Percentiles rank a stretch among this genome's conserved stretches.
phyloP scores from a whole-genome alignment of 2,797 vertebrate species.

The Anisognathus igniventris region DNA sequence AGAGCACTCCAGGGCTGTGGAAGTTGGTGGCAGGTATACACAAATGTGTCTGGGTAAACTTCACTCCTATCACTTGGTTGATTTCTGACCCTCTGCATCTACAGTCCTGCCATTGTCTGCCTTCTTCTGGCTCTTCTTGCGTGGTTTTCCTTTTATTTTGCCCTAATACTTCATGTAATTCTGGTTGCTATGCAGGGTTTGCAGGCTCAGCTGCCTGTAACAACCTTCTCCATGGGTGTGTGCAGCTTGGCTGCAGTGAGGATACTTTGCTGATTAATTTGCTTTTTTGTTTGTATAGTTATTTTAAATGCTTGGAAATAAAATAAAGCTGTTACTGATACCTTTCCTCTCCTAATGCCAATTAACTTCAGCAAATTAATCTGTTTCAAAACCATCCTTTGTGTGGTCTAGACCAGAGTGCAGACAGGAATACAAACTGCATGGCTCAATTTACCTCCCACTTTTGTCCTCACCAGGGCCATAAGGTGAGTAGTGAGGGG shows the following conservation, averaged over 20 bases:
- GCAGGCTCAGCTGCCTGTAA: constrained; percentile 5
- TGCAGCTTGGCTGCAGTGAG: constrained; percentile 1
- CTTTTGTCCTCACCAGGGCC: neutral
- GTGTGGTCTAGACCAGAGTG: neutral
- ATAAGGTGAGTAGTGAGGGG: neutral
- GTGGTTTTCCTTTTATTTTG: neutral
- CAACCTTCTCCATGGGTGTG: neutral
- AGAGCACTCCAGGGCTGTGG: neutral
- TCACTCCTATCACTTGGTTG: neutral
- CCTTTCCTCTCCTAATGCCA: neutral
- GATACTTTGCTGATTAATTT: neutral
- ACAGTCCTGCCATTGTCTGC: neutral
- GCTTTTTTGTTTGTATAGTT: neutral
- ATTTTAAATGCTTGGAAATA: constrained; percentile 2
- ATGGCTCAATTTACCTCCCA: neutral
- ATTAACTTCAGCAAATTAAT: neutral
- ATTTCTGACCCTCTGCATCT: neutral
- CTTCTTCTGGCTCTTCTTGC: neutral
- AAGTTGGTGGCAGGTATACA: neutral
- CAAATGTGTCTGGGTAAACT: neutral
- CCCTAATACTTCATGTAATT: neutral
- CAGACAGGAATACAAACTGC: neutral
- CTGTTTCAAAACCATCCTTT: neutral
- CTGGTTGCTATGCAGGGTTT: constrained; percentile 37
- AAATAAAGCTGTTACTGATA: constrained; percentile 7